These are phyloP conservation scores for Prinia subflava DNA, from an alignment of 2,113 vertebrate genomes.

Conservation along the genomic window DNA sequence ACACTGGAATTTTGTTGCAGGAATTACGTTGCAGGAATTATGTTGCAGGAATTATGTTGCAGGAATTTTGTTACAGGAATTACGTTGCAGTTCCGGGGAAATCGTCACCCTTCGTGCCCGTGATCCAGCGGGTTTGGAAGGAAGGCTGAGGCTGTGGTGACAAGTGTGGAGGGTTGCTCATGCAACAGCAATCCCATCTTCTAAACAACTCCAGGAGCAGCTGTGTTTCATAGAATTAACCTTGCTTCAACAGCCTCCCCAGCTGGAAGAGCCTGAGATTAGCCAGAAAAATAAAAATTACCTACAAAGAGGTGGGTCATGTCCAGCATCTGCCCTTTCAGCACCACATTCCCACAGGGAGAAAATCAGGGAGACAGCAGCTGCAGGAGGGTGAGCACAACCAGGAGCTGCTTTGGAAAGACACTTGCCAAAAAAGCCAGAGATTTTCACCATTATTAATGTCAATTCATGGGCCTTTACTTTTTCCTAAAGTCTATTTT, in stretches of 20 bases:
- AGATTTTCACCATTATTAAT: neutral
- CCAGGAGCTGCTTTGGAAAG: neutral
- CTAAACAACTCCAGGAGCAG: neutral
- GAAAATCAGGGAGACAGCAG: fast-evolving
- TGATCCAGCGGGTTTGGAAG: neutral
- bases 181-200: neutral
- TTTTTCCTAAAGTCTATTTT: neutral
- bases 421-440: neutral
- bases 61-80: neutral
- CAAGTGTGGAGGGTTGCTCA: fast-evolving
- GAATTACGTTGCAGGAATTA: too few species aligned
- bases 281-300: neutral
- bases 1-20: too few species aligned
- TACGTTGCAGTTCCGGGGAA: fast-evolving
- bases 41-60: too few species aligned
- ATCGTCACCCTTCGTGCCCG: neutral
- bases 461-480: neutral
- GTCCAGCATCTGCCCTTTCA: neutral
- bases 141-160: neutral
- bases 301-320: neutral
- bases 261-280: neutral
- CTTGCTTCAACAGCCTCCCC: neutral
- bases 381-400: neutral
- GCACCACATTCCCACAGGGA: neutral
- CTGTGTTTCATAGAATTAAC: neutral